phyloP scores from a whole-genome alignment of 2,797 vertebrate genomes.

The Alauda arvensis region DNA sequence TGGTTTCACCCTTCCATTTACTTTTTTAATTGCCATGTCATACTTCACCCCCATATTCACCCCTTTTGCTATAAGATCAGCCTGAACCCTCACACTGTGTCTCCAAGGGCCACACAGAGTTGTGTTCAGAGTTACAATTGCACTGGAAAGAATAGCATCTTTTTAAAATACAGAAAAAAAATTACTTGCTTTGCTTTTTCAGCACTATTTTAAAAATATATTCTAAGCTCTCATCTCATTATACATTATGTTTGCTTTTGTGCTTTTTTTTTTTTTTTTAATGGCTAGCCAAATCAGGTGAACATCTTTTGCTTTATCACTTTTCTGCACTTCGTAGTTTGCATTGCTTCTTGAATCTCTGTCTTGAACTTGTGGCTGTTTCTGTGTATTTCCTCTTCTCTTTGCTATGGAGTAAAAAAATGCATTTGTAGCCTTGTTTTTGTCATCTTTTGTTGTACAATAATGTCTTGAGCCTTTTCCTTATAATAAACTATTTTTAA shows the following conservation, averaged over 20 bases:
- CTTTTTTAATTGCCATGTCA: background rate
- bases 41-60: background rate
- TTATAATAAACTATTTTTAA: background rate
- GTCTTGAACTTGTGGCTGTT: background rate
- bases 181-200: background rate
- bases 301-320: background rate
- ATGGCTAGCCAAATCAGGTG: background rate
- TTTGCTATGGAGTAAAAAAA: background rate
- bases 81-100: background rate
- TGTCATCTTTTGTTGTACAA: background rate
- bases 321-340: background rate
- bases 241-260: background rate
- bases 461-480: background rate
- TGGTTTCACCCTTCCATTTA: background rate
- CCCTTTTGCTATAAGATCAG: background rate
- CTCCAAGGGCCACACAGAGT: background rate
- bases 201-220: background rate
- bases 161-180: background rate
- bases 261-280: background rate
- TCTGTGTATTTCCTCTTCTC: background rate
- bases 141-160: background rate
- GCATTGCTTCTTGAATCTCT: background rate
- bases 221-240: background rate
- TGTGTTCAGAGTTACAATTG: background rate
- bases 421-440: background rate